These are phyloP conservation scores for Cliona cf. orientalis DNA, from an alignment of 37 sponge, comb jelly and placozoan species.

Conservation along the genomic window DNA sequence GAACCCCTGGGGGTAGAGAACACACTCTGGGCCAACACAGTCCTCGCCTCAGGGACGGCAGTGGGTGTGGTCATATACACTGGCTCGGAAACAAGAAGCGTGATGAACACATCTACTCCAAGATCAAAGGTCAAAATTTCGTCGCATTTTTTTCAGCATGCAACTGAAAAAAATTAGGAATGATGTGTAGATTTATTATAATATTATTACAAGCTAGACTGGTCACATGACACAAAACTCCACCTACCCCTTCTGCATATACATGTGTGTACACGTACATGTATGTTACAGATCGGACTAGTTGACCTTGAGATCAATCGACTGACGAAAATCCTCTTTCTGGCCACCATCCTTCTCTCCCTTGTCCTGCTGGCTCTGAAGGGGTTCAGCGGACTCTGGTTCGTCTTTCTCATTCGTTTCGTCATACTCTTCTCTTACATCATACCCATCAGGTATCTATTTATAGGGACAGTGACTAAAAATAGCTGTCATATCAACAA, in stretches of 20 bases:
- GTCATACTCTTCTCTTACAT: constrained; percentile 95
- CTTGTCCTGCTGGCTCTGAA: constrained; percentile 71
- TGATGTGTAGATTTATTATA: no score
- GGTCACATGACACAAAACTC: background rate
- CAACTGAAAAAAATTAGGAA: no score
- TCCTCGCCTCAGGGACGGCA: constrained; percentile 91
- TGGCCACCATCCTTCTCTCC: constrained; percentile 70
- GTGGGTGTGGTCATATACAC: constrained; percentile 90
- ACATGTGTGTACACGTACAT: background rate
- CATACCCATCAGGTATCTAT: constrained; percentile 94
- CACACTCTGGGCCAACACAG: constrained; percentile 93
- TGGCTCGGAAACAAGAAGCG: constrained; percentile 88
- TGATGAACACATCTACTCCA: constrained; percentile 82
- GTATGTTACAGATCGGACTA: constrained; percentile 84
- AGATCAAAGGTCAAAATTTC: constrained; percentile 67
- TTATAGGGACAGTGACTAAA: no score
- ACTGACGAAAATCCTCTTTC: constrained; percentile 91
- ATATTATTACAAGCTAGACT: no score
- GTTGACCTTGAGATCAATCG: constrained; percentile 93
- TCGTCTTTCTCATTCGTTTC: constrained; percentile 80
- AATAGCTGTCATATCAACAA: no score
- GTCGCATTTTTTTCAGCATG: no score
- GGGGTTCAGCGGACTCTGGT: constrained; percentile 82
- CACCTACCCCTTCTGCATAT: background rate
- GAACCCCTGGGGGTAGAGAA: constrained; percentile 90